Conservation (phyloP, 2,797 vertebrate species). For the Aldrovandia affinis region DNA sequence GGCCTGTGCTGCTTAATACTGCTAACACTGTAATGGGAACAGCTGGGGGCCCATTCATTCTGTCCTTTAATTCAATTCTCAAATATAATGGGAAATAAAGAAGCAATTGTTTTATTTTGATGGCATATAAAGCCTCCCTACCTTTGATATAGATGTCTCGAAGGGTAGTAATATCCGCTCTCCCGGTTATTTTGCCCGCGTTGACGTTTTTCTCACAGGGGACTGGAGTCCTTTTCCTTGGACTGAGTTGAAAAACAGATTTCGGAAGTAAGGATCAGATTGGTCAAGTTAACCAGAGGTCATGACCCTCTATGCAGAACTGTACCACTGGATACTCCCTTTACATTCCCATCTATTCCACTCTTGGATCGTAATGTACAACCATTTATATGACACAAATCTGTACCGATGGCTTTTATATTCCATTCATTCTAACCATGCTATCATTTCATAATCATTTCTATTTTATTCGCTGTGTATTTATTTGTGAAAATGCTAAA, state of each 20-base stretch:
- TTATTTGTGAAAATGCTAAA: too few species aligned
- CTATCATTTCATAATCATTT: too few species aligned
- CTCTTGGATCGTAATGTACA: not conserved
- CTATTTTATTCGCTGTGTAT: too few species aligned
- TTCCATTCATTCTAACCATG: too few species aligned
- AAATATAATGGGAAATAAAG: not conserved
- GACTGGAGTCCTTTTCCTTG: not conserved
- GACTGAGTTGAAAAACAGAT: not conserved
- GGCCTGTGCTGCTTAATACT: too few species aligned
- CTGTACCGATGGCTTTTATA: too few species aligned
- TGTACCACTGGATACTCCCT: not conserved
- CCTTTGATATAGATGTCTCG: not conserved
- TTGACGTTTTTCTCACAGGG: not conserved
- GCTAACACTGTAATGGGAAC: not conserved
- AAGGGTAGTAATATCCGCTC: not conserved
- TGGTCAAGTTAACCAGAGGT: not conserved
- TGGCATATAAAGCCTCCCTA: not conserved
- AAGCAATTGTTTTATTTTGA: not conserved
- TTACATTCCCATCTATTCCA: not conserved
- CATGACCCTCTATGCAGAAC: not conserved
- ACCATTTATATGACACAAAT: too few species aligned
- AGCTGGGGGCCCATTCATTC: not conserved
- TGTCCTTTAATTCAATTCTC: not conserved
- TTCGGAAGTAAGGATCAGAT: too few species aligned
- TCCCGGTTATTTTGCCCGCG: not conserved